Evolutionary conservation across 2,797 vertebrate genomes (phyloP), one percentile per base, ranked within the genome.

Genomic region (Neostethus bicornis): DNA sequence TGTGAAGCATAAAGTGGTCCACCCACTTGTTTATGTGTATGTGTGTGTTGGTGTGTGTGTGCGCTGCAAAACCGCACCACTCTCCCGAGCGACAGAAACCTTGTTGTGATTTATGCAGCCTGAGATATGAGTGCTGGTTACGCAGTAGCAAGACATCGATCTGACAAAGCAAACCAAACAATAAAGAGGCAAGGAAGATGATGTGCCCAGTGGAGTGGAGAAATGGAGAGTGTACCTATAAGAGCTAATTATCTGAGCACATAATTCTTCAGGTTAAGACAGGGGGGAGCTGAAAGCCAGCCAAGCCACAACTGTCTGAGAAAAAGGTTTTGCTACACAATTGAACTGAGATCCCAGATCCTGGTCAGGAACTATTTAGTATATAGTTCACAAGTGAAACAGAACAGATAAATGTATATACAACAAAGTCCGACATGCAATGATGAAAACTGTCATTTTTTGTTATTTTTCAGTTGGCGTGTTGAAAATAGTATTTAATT

Each of bases 261-360:
- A 92, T 92, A 91, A 92, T 91, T 92, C 90, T 91, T 92, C 90
- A 91, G 90, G 90, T 92, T 92, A 92, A 92, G 90, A 91, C 90
- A 90, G 81, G 80, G 77, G 32, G 67, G 65, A 79, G 83, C 68
- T 62, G 76, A 83, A 86, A 80, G 69, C 73, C 73, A 83, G 81
- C 86, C 84, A 76, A 77, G 76, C 66, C 78, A 62, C 81, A 83
- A 75, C 74, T 78, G 79, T 83, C 61, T 73, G 67, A 70, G 77
- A 75, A 80, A n/a, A 75, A 75, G 76, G 70, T 69, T 79, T 28
- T 25, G 64, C 64, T 72, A 77, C 53, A 80, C 76, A 87, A 74
- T 66, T 53, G 77, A 62, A 65, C 67, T 19, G 51, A 79, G 79
- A 75, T 85, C 79, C 60, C 63, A 76, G 58, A 79, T 67, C 20